These are phyloP conservation scores for Strongylocentrotus purpuratus DNA, from an alignment of 35 echinoderm and acorn worm species.

Conservation along the genomic window DNA sequence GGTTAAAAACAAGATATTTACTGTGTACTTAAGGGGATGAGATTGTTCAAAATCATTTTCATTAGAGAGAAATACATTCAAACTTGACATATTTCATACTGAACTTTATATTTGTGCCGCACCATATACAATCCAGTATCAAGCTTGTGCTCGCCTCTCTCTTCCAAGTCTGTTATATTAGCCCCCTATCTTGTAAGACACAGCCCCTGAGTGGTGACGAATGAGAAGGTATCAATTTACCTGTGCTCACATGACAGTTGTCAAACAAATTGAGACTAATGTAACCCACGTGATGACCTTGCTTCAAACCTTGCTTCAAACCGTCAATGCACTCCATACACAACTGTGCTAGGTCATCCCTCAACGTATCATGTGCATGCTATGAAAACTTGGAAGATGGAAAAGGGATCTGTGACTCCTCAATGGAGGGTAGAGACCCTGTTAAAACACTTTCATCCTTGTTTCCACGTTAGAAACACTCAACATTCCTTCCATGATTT, in stretches of 20 bases:
- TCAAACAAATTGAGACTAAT: conserved; percentile 19
- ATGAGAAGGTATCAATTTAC: not conserved
- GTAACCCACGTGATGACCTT: not conserved
- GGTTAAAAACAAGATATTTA: no score
- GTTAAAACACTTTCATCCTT: not conserved
- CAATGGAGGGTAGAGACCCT: not conserved
- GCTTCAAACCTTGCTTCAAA: not conserved
- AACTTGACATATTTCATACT: not conserved
- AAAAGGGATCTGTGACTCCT: no score
- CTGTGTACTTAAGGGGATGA: no score
- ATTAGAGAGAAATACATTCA: not conserved
- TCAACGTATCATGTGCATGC: not conserved
- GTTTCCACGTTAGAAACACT: not conserved
- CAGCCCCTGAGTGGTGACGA: not conserved
- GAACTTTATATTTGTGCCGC: not conserved
- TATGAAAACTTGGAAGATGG: not conserved
- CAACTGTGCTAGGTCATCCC: not conserved
- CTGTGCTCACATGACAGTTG: not conserved
- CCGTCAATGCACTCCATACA: not conserved
- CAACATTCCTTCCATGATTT: not conserved
- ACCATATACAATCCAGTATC: not conserved
- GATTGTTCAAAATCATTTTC: no score
- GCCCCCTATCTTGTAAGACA: not conserved
- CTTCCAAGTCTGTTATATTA: not conserved
- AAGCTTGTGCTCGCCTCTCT: not conserved